Evolutionary conservation across 92 coral and sea anemone species (phyloP), one percentile per base, ranked within the genome.

Genomic region (Porites evermanni): DNA sequence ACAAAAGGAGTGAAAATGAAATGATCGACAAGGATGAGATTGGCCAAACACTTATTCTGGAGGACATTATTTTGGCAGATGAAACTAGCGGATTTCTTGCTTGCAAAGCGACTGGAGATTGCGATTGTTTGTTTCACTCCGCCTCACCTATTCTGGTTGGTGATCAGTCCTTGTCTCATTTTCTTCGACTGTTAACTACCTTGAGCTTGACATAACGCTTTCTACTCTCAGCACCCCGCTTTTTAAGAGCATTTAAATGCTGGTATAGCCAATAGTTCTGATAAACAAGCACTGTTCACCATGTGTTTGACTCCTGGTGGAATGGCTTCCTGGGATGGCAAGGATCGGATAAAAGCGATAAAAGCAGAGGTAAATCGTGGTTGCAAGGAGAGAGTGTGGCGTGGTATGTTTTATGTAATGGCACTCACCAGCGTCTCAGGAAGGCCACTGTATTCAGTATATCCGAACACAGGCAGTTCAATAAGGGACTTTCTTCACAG

Each of bases 61-160:
- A 79, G 12, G 84, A 79, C 53, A 64, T 79, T 20, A 68, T 19
- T 21, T 68, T 68, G 12, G 50, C 12, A 68, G 72, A 68, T 20
- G 72, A 21, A 68, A 68, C 44, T 29, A 29, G 32, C 32, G 32
- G 32, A 29, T 29, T 29, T 29, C 32, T 29, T 29, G 32, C 32
- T 29, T 29, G 2, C n/a, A 63, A 64, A 18, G 59, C 17, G 79
- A 84, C 88, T 58, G 74, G 71, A 66, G 72, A 84, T 75, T 83
- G 88, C 38, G 60, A 85, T 73, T 85, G 84, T 59, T 73, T 77
- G 65, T 77, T 85, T 32, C 77, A 85, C 74, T 75, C 89, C 7
- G 84, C 32, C 12, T 85, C 89, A 9, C 63, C 50, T 67, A 23
- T 85, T n/a, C 68, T 85, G 67, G 82, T 77, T 14, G 77, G 89